Conservation (phyloP, 2,888 invertebrate species). For the Stramonita haemastoma region DNA sequence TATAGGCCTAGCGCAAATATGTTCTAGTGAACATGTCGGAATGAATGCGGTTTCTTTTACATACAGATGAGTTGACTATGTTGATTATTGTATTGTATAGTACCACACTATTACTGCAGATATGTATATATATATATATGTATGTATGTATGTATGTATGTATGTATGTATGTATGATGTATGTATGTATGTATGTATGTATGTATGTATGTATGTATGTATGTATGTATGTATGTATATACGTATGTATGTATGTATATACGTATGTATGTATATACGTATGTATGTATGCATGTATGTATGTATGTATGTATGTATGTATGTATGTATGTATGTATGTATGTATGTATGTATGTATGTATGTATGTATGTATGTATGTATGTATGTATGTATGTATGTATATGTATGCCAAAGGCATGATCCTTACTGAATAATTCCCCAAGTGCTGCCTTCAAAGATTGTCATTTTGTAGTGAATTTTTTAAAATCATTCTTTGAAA, state of each 20-base stretch:
- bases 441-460: too few relatives aligned
- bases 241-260: not conserved
- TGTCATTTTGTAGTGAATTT: too few relatives aligned
- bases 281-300: not conserved
- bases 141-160: not conserved
- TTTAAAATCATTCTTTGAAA: too few relatives aligned
- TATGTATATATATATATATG: not conserved
- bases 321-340: conserved; percentile 25
- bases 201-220: conserved; percentile 11
- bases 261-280: not conserved
- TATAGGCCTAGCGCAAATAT: too few relatives aligned
- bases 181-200: conserved; percentile 21
- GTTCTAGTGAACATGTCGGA: too few relatives aligned
- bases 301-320: conserved; percentile 31
- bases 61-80: too few relatives aligned
- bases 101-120: not conserved
- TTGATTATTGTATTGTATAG: too few relatives aligned
- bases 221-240: not conserved
- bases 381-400: conserved; percentile 12
- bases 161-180: too few relatives aligned
- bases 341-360: conserved; percentile 3
- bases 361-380: conserved; percentile 35
- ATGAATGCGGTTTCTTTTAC: too few relatives aligned
- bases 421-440: too few relatives aligned
- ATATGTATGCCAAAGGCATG: not conserved